Evolutionary conservation across 2,113 vertebrate species (phyloP).

Genomic region (Piprites chloris): DNA sequence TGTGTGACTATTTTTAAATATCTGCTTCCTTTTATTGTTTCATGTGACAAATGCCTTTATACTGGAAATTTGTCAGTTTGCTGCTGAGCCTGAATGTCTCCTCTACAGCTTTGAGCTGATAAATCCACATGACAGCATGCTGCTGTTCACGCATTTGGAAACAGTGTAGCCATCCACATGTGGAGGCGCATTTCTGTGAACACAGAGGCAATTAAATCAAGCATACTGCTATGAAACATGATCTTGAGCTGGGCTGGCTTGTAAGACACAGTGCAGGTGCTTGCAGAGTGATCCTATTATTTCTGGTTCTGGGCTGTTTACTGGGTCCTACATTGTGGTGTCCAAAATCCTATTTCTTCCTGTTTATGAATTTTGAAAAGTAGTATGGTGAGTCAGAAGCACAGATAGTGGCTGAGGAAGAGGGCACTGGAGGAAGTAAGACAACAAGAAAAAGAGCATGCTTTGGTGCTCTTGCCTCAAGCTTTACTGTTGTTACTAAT

Average conservation of each 20-base stretch:
- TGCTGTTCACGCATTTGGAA: background rate
- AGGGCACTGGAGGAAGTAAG: background rate
- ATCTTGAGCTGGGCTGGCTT: background rate
- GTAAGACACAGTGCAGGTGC: background rate
- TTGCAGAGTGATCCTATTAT: background rate
- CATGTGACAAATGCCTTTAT: background rate
- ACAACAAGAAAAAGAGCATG: fast-evolving
- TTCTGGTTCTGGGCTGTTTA: background rate
- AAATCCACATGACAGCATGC: background rate
- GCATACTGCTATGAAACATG: background rate
- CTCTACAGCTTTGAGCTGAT: background rate
- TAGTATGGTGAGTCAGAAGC: background rate
- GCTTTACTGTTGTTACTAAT: background rate
- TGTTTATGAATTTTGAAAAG: background rate
- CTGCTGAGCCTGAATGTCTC: background rate
- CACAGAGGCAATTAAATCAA: background rate
- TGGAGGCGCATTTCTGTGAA: background rate
- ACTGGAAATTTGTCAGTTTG: background rate
- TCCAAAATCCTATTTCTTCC: background rate
- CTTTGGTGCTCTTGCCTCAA: background rate
- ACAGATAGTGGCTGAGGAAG: background rate
- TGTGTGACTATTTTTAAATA: background rate
- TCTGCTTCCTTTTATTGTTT: background rate
- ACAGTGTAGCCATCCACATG: background rate
- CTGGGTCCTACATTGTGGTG: background rate